phyloP scores from a whole-genome alignment of 2,797 vertebrate species.

The Sebastiscus albofasciatus region DNA sequence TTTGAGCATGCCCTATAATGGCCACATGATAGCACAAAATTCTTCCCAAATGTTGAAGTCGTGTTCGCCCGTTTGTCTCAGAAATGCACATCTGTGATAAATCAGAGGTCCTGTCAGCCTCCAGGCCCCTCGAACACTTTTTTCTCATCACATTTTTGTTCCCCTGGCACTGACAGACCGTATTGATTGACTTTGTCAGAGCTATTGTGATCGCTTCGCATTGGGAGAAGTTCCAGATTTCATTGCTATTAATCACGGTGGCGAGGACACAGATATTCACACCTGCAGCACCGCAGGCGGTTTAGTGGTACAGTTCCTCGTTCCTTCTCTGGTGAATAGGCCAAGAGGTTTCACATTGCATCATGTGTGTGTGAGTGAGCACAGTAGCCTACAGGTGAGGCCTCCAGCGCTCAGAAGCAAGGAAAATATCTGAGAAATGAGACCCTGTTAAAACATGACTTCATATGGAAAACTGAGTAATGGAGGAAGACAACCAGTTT shows the following conservation, averaged over 20 bases:
- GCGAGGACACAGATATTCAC: constrained; percentile 76
- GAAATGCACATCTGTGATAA: constrained; percentile 78
- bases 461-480: constrained; percentile 53
- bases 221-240: constrained; percentile 74
- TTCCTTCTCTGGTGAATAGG: constrained; percentile 74
- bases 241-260: constrained; percentile 82
- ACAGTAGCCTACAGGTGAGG: constrained; percentile 70
- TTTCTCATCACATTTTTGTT: constrained; percentile 54
- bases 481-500: constrained; percentile 10
- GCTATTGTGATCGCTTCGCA: constrained; percentile 63
- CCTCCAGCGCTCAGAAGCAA: constrained; percentile 44
- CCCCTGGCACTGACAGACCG: constrained; percentile 64
- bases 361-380: constrained; percentile 72
- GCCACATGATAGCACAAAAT: constrained; percentile 72
- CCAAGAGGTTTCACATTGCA: constrained; percentile 83
- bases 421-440: constrained; percentile 63
- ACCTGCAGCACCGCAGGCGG: constrained; percentile 87
- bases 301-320: constrained; percentile 77
- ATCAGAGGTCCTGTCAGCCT: constrained; percentile 59
- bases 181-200: constrained; percentile 75
- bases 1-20: constrained; percentile 57
- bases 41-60: constrained; percentile 75
- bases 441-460: constrained; percentile 73
- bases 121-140: constrained; percentile 50
- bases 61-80: constrained; percentile 50